These are phyloP conservation scores for Sinopyrophorus schimmeli DNA, from an alignment of 2,888 invertebrate genomes.

Conservation along the genomic window DNA sequence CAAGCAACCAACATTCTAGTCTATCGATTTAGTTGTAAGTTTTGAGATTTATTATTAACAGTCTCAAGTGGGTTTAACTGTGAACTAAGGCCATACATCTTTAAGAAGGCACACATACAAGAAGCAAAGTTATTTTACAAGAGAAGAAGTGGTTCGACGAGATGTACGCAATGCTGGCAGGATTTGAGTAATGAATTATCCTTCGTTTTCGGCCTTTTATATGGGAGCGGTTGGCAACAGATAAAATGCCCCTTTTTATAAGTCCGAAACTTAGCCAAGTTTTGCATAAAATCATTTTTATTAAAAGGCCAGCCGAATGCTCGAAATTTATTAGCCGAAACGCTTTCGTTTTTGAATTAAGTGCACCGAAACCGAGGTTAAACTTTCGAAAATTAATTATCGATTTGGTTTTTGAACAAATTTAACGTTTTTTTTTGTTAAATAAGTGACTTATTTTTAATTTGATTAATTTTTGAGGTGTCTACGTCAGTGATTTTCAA, in stretches of 20 bases:
- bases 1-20: constrained; percentile 6
- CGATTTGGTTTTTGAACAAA: too few species aligned
- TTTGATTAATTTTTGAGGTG: too few species aligned
- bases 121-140: constrained; percentile 17
- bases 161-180: constrained; percentile 14
- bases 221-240: constrained; percentile 32
- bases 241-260: constrained; percentile 27
- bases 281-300: constrained; percentile 18
- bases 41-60: constrained; percentile 17
- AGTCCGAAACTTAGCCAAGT: constrained; percentile 19
- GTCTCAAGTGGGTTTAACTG: constrained; percentile 17
- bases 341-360: too few species aligned
- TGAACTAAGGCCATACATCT: constrained; percentile 11
- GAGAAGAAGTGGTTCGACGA: constrained; percentile 5
- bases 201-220: constrained; percentile 14
- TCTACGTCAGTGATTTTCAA: too few species aligned
- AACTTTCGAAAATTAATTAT: too few species aligned
- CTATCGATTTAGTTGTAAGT: constrained; percentile 14
- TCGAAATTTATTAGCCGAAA: too few species aligned
- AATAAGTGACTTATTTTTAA: too few species aligned
- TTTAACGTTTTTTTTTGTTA: too few species aligned
- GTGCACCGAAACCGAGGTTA: too few species aligned
- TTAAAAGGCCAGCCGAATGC: too few species aligned
- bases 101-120: constrained; percentile 11
- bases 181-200: constrained; percentile 24